Evolutionary conservation across 2,888 invertebrate species (phyloP), one percentile per base, ranked within the genome.

Genomic region (Galerucella nymphaeae): DNA sequence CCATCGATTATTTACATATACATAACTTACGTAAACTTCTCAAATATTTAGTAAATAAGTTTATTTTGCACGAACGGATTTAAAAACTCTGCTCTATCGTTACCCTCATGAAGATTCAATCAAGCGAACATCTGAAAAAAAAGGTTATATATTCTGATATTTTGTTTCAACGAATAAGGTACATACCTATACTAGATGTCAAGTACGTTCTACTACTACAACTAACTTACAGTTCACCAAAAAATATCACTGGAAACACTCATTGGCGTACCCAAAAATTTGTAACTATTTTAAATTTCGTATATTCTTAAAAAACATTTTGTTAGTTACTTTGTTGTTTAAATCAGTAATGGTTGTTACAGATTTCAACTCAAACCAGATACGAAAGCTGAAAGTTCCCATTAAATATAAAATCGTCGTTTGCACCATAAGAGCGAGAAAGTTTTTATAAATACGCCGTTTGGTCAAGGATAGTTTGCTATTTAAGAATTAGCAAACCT

Each of bases 81-180:
- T 50, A 50, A 8, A 9, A 48, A 2, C 3, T 55, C 50, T 62
- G 41, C 41, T 63, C 23, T 38, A 30, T 42, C 23, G 53, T 41
- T 23, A 53, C 41, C 64, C 68, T 81, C 77, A 81, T 55, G 81
- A 82, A 48, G 82, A 82, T 73, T 80, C 78, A 74, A 82, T 80
- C 71, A 82, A 78, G 57, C 79, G 81, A 72, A 82, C 81, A 81
- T 82, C 82, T 82, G 82, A 81, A 82, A 82, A 79, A 81, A 78
- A 77, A 78, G 78, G 76, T 80, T 77, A 75, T 79, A 73, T 79
- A 81, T 80, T 80, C 81, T 79, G 79, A 80, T 79, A 76, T 78
- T 74, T 77, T 73, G 72, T 77, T 38, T 73, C 71, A 64, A 75
- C 77, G 76, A 77, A 75, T 71, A 75, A 74, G 70, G 77, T 80